A percentile compares a stretch with the other conserved stretches of the same genome.
Conservation (phyloP, 2,888 invertebrate species). For the Eudemis profundana region DNA sequence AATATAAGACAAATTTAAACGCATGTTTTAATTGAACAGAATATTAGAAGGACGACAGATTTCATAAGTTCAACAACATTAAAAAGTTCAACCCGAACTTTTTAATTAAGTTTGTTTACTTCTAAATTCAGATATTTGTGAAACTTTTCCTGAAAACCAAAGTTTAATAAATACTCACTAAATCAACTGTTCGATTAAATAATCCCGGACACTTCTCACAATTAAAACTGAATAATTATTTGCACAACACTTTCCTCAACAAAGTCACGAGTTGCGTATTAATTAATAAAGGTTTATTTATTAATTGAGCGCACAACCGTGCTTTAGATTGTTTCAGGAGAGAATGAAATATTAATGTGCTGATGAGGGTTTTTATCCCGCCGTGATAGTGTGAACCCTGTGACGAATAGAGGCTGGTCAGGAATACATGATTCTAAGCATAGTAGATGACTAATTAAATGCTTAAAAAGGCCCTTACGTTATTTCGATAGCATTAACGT, state of each 20-base stretch:
- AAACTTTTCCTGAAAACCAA: background rate
- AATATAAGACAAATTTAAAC: too few relatives aligned
- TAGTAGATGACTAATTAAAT: background rate
- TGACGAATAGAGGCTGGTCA: background rate
- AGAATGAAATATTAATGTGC: slow-evolving; percentile 30
- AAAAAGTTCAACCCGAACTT: background rate
- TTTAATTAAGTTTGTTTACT: background rate
- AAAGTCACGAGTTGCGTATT: background rate
- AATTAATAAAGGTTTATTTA: slow-evolving; percentile 14
- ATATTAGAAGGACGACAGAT: too few relatives aligned
- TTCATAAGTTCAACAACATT: background rate
- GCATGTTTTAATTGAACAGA: too few relatives aligned
- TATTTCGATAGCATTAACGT: background rate
- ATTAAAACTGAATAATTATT: slow-evolving; percentile 26
- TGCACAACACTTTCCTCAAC: slow-evolving; percentile 26
- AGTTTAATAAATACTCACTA: slow-evolving; percentile 8
- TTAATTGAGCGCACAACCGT: slow-evolving; percentile 36
- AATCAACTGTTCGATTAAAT: slow-evolving; percentile 6
- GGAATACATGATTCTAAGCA: background rate
- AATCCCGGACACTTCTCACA: slow-evolving; percentile 20
- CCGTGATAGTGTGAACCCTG: slow-evolving; percentile 6
- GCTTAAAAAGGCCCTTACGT: background rate
- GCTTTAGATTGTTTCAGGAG: slow-evolving; percentile 37
- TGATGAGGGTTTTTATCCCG: slow-evolving; percentile 28
- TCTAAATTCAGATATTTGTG: background rate